Base-by-base conservation (phyloP, 2,797 vertebrate genomes). In the Huso huso region DNA sequence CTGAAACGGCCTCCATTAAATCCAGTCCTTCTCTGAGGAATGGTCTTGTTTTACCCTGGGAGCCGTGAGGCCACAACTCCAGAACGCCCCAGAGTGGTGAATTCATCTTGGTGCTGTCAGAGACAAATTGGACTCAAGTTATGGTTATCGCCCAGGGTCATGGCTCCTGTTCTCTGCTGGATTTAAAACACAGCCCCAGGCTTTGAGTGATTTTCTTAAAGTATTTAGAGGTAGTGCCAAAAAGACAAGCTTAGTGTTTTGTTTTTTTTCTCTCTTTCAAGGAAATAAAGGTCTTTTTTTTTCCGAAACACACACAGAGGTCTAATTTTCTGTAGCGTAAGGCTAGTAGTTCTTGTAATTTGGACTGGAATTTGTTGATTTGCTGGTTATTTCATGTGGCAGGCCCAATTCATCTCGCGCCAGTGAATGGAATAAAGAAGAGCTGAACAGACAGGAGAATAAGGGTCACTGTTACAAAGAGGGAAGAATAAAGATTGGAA, bases 171-270 rank as follows among this genome's bases (percentile, higher is more conserved):
- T 65, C 58, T 66, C 68, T 61, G 51, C 51, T 49, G 52, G 18
- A 48, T 55, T 48, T 48, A 23, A 66, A 62, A 49, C 48, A 23
- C 49, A 7, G 64, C 69, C 68, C 11, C 11, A 18, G 69, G 59
- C 69, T 49, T 37, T 13, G 59, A 50, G 6, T 10, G 63, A 49
- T 48, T 12, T 55, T 63, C 9, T 4, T 18, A 18, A 53, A 53
- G 51, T n/a, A 15, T 51, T 49, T 15, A 8, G 13, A 18, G 49
- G 61, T 62, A 6, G 15, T 62, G 61, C 55, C 15, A 18, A 53
- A 9, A 49, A 48, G 53, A 48, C 15, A 48, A 18, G 49, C 63
- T 65, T 13, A n/a, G n/a, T 52, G n/a, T 6, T 37, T 12, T 55
- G 15, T 49, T 15, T 6, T 9, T 65, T 51, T n/a, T 12, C 62